Conservation (phyloP, 2,113 vertebrate genomes). For the Callipepla californica region DNA sequence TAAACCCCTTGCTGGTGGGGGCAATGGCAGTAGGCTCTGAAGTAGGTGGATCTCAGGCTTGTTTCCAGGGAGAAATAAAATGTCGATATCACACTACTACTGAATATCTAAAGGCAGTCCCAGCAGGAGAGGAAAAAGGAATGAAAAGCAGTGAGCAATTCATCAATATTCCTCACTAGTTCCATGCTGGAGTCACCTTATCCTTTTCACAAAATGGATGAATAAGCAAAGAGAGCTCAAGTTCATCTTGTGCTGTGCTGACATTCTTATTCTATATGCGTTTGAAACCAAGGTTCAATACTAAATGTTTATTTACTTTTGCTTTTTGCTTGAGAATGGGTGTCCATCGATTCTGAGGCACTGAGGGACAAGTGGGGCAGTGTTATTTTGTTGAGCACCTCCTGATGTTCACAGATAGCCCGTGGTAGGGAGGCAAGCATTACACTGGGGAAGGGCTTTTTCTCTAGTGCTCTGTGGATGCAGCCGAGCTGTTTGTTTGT, state of each 20-base stretch:
- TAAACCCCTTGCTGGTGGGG: neutral
- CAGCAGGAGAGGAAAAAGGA: neutral
- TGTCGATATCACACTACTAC: neutral
- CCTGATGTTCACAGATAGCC: neutral
- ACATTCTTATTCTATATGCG: neutral
- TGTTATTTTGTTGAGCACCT: neutral
- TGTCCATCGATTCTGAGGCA: neutral
- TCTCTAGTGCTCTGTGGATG: neutral
- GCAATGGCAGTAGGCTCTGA: neutral
- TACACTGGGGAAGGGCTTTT: neutral
- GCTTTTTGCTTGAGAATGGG: neutral
- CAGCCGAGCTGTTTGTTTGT: conserved; percentile 14
- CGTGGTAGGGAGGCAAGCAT: neutral
- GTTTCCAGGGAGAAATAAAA: neutral
- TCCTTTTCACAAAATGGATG: neutral
- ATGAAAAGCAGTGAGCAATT: neutral
- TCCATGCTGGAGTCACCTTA: neutral
- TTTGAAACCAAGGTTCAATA: neutral
- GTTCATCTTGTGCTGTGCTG: neutral
- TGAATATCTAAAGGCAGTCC: neutral
- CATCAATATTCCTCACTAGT: neutral
- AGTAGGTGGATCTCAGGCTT: neutral
- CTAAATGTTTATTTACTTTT: neutral
- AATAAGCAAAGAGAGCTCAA: conserved; percentile 28
- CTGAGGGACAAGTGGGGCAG: neutral